Conservation (phyloP, 2,888 invertebrate species). For the Griposia aprilina region DNA sequence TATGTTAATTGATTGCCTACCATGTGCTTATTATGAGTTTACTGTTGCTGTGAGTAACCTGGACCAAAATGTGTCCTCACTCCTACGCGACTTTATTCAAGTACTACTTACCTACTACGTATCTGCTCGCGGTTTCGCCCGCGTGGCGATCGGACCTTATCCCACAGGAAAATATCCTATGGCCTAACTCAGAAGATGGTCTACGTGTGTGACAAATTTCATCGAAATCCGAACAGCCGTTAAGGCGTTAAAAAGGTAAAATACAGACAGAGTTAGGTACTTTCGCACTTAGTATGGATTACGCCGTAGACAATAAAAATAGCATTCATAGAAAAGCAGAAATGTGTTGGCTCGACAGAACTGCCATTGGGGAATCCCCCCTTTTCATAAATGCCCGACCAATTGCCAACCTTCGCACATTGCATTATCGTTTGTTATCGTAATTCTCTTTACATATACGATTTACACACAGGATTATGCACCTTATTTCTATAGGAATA, state of each 20-base stretch:
- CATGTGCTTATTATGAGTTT: neutral
- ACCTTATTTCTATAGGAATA: slow-evolving; percentile 25
- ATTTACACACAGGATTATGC: slow-evolving; percentile 34
- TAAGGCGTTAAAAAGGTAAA: no score
- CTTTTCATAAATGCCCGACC: slow-evolving; percentile 13
- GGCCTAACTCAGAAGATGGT: no score
- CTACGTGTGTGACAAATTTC: no score
- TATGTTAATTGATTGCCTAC: neutral
- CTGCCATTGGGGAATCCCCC: slow-evolving; percentile 47
- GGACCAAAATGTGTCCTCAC: neutral
- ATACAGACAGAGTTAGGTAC: no score
- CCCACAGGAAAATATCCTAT: no score
- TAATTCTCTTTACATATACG: neutral
- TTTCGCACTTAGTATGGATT: neutral
- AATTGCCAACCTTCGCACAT: slow-evolving; percentile 52
- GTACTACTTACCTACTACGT: neutral
- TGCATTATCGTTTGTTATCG: slow-evolving; percentile 55
- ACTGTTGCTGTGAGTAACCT: neutral
- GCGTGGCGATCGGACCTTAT: no score
- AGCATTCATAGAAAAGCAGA: slow-evolving; percentile 1
- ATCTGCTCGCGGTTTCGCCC: neutral
- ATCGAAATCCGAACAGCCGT: no score
- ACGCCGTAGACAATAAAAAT: slow-evolving; percentile 14
- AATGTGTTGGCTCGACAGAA: slow-evolving; percentile 2
- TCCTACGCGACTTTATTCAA: no score